Percentiles rank a stretch among this genome's conserved stretches.
Evolutionary conservation across 1,140 invertebrate species (phyloP).

Genomic region (Caerostris darwini): DNA sequence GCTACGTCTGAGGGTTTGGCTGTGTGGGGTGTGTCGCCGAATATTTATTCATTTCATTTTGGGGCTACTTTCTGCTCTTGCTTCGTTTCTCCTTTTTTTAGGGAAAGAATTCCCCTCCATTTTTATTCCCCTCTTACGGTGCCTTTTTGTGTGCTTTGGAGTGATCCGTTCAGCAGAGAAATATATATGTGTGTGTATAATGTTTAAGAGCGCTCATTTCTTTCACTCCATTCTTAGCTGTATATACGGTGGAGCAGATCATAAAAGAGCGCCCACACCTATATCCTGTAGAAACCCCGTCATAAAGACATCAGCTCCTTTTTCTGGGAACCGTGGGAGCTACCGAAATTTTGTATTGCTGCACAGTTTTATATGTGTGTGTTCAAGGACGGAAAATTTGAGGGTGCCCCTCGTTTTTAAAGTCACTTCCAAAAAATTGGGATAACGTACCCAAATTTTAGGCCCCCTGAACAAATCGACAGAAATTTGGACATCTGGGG

Average conservation of each 20-base stretch:
- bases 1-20: slow-evolving; percentile 64
- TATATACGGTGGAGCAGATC: slow-evolving; percentile 22
- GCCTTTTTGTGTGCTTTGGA: slow-evolving; percentile 58
- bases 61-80: slow-evolving; percentile 25
- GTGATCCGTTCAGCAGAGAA: slow-evolving; percentile 57
- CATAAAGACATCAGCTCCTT: slow-evolving; percentile 75
- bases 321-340: slow-evolving; percentile 66
- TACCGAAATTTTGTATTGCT: slow-evolving; percentile 38
- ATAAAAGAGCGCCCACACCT: slow-evolving; percentile 76
- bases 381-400: slow-evolving; percentile 24
- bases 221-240: slow-evolving; percentile 59
- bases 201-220: slow-evolving; percentile 72
- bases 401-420: slow-evolving; percentile 31
- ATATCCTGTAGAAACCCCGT: slow-evolving; percentile 44
- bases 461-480: slow-evolving; percentile 24
- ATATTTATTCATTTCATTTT: slow-evolving; percentile 77
- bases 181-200: slow-evolving; percentile 70
- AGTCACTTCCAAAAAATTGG: slow-evolving; percentile 18
- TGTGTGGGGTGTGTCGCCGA: slow-evolving; percentile 61
- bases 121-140: slow-evolving; percentile 11
- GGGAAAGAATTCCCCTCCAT: background rate
- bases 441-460: slow-evolving; percentile 31
- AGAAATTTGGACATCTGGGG: slow-evolving; percentile 49
- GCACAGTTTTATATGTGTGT: slow-evolving; percentile 14
- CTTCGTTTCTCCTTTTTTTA: slow-evolving; percentile 34